Percentiles rank a stretch among this genome's conserved stretches.
Conservation (phyloP, 1,140 invertebrate genomes). For the Brachionus sp. region DNA sequence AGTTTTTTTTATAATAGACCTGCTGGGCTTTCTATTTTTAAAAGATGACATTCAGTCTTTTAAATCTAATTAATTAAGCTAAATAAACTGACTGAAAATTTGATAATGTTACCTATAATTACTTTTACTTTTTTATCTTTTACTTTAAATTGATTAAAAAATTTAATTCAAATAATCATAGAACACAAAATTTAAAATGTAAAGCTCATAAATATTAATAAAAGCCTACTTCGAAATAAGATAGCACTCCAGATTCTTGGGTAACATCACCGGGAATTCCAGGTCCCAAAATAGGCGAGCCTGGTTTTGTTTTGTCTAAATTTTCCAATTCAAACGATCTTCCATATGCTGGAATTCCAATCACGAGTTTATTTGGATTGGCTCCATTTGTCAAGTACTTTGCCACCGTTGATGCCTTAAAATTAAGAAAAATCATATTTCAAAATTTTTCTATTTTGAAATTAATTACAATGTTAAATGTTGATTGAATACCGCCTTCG, state of each 20-base stretch:
- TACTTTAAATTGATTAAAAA: not conserved
- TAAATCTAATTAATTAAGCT: too few species aligned
- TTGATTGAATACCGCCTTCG: not conserved
- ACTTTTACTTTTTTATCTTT: too few species aligned
- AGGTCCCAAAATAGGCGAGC: not conserved
- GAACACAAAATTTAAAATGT: too few species aligned
- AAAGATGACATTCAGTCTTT: too few species aligned
- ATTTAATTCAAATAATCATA: too few species aligned
- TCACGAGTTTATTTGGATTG: not conserved
- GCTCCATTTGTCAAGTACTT: constrained; percentile 35
- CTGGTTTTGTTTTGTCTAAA: not conserved
- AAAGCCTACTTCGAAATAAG: constrained; percentile 42
- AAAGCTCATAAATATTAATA: too few species aligned
- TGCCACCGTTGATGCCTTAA: constrained; percentile 29
- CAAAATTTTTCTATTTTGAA: not conserved
- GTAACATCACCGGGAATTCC: not conserved
- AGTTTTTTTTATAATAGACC: too few species aligned
- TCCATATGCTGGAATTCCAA: constrained; percentile 42
- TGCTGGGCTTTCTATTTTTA: too few species aligned
- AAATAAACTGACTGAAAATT: too few species aligned
- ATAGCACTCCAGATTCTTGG: constrained; percentile 14
- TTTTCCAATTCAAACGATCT: not conserved
- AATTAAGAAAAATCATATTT: not conserved
- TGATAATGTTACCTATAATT: too few species aligned
- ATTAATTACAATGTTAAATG: constrained; percentile 11